These are phyloP conservation scores for Cebidichthys violaceus DNA, from an alignment of 2,113 vertebrate genomes.

Conservation along the genomic window DNA sequence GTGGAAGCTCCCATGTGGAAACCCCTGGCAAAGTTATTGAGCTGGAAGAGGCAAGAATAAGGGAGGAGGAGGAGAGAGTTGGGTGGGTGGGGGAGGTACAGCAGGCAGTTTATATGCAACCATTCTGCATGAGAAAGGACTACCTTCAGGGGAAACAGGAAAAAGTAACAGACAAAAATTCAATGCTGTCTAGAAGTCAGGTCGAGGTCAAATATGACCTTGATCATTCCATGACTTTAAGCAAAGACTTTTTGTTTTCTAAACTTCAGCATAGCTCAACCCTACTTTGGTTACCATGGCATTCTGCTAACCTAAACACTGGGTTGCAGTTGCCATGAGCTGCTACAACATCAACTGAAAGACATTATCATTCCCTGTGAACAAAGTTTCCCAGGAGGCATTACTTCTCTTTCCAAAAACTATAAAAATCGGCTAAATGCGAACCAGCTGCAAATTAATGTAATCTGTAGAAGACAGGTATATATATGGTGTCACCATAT, in stretches of 20 bases:
- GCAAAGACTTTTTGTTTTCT: neutral
- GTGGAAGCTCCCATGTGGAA: conserved; percentile 68
- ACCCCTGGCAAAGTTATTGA: conserved; percentile 64
- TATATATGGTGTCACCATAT: neutral
- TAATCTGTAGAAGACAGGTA: neutral
- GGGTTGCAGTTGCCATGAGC: neutral
- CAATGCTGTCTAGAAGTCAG: neutral
- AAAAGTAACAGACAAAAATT: conserved; percentile 42
- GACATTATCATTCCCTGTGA: neutral
- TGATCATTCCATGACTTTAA: conserved; percentile 32
- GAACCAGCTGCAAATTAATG: conserved; percentile 12
- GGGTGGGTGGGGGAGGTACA: conserved; percentile 10
- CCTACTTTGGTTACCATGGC: neutral
- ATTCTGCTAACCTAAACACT: neutral
- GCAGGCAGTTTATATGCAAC: conserved; percentile 43
- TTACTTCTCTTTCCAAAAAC: neutral
- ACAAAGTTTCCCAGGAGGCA: too few species aligned
- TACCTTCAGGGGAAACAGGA: conserved; percentile 35
- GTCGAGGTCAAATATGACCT: conserved; percentile 18
- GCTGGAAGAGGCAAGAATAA: conserved; percentile 43
- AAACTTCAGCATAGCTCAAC: neutral
- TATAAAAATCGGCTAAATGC: neutral
- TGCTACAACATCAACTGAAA: neutral
- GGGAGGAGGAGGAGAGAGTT: conserved; percentile 17
- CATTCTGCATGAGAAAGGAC: conserved; percentile 45